phyloP scores from a whole-genome alignment of 2,797 vertebrate species.

The Pangasius macronema region DNA sequence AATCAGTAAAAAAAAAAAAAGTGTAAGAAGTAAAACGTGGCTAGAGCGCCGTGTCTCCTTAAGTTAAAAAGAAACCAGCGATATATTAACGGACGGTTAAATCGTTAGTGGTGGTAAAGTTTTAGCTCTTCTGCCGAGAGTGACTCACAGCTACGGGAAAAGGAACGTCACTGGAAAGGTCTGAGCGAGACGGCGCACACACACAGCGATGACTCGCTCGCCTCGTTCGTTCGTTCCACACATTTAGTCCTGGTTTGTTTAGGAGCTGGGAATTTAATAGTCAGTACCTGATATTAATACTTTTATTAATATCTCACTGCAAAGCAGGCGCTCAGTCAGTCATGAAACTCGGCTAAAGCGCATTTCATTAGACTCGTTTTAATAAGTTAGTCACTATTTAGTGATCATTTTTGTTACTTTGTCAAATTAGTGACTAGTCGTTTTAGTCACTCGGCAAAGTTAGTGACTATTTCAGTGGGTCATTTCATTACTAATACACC shows the following conservation, averaged over 20 bases:
- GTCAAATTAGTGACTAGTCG: neutral
- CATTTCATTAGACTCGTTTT: neutral
- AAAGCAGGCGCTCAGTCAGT: neutral
- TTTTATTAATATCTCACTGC: neutral
- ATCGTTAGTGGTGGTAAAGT: neutral
- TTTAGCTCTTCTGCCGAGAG: neutral
- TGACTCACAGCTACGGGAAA: neutral
- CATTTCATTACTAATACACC: neutral
- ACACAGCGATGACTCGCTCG: neutral
- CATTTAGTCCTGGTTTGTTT: neutral
- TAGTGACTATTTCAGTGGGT: neutral
- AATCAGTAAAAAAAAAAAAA: too few relatives aligned
- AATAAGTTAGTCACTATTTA: neutral
- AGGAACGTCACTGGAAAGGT: neutral
- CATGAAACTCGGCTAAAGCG: neutral
- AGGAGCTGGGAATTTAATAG: neutral
- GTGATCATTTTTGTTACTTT: neutral
- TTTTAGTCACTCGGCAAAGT: neutral
- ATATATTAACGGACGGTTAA: neutral
- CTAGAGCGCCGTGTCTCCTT: neutral
- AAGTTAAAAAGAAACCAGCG: neutral
- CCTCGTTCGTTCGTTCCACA: neutral
- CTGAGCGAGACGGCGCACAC: neutral
- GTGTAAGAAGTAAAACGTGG: neutral
- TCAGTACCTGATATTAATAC: neutral